Evolutionary conservation across 2,888 invertebrate genomes (phyloP), one percentile per base, ranked within the genome.

Genomic region (Prenolepis imparis): DNA sequence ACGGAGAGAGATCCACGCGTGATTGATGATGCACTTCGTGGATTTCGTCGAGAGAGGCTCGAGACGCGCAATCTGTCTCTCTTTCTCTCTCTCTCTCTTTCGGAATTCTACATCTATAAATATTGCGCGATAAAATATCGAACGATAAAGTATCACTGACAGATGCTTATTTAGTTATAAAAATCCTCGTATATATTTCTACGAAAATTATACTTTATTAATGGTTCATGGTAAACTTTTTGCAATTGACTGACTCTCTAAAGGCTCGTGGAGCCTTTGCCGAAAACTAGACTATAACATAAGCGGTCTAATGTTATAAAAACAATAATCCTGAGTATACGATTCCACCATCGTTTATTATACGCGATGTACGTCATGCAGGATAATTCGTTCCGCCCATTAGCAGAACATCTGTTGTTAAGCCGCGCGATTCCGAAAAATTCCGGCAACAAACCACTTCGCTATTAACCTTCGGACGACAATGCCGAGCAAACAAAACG

Each of bases 401-500:
- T 52, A 39, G 18, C 55, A n/a, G 66, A 66, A 59, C 81, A 80
- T 83, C 82, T 82, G 78, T 80, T 72, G 74, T 72, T 72, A 39
- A 81, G 63, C 36, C 81, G 77, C 59, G 81, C 39, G 81, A 59
- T 64, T 52, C 81, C 78, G 63, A 81, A 77, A 73, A 85, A 57
- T 63, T 72, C 83, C 67, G 80, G 61, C 86, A 87, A 85, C 89
- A 82, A 85, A 89, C 73, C 86, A 85, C 82, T 82, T 70, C 84
- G 55, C 86, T 89, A 89, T 90, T 90, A 90, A 90, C 88, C 88
- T 80, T 63, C 32, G 55, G 52, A 52, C 82, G 68, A 89, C 90
- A 90, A 90, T 86, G 72, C 74, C 24, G 61, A 24, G 83, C 90
- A 88, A 90, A 90, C 90, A 89, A 84, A 85, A 75, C 84, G 70